Evolutionary conservation across 2,888 invertebrate genomes (phyloP).

Genomic region (Metallyticus violacea): DNA sequence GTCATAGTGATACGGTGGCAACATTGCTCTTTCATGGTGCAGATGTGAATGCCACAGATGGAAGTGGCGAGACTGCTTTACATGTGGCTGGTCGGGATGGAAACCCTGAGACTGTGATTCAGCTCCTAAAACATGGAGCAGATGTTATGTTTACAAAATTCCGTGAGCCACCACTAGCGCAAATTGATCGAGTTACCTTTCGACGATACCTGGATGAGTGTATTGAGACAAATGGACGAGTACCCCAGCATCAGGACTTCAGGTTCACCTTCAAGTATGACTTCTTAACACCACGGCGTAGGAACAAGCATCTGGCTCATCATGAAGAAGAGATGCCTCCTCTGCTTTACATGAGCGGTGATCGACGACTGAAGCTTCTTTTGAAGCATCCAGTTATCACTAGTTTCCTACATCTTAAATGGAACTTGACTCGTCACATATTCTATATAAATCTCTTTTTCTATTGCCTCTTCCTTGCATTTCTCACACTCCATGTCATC

Average conservation of each 20-base stretch:
- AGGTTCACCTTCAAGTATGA: conserved; percentile 52
- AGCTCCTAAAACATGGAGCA: conserved; percentile 66
- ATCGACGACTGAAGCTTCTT: conserved; percentile 54
- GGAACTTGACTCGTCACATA: conserved; percentile 46
- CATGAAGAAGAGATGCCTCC: not conserved
- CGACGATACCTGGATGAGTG: conserved; percentile 2
- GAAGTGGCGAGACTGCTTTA: conserved; percentile 33
- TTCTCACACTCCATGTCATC: not conserved
- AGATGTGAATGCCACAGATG: conserved; percentile 38
- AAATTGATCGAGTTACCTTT: not conserved
- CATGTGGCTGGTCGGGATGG: conserved; percentile 68
- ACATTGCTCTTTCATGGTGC: not conserved
- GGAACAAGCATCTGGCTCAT: not conserved
- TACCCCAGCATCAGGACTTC: conserved; percentile 12
- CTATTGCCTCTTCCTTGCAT: not conserved
- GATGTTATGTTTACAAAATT: conserved; percentile 51
- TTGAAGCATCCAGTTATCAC: conserved; percentile 76
- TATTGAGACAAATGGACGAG: not conserved
- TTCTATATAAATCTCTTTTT: conserved; percentile 8
- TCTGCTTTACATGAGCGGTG: not conserved
- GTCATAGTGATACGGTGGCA: not conserved
- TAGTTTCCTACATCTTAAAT: conserved; percentile 76
- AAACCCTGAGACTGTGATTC: conserved; percentile 59
- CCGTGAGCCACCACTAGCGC: not conserved
- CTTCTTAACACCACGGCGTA: not conserved